Evolutionary conservation across 2,797 vertebrate genomes (phyloP).

Genomic region (Argentina silus): DNA sequence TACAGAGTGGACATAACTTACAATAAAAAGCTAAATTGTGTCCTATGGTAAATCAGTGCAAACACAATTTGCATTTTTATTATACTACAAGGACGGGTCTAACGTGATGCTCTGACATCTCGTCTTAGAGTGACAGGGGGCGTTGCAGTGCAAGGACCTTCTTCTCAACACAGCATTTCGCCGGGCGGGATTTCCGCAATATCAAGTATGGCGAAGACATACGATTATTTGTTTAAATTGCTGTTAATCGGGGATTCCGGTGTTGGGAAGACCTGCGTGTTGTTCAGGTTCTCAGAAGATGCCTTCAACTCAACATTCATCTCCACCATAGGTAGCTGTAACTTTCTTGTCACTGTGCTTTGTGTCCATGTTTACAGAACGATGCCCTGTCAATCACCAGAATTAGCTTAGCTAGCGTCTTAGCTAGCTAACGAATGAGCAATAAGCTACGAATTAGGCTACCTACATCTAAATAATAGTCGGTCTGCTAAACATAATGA

Average conservation of each 20-base stretch:
- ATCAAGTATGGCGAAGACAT: slow-evolving; percentile 96
- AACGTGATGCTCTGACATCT: no score
- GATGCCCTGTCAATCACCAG: not conserved
- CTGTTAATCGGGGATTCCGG: slow-evolving; percentile 96
- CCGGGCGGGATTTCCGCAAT: slow-evolving; percentile 85
- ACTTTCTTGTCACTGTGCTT: not conserved
- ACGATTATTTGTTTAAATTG: slow-evolving; percentile 98
- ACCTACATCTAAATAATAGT: no score
- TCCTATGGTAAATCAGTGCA: not conserved
- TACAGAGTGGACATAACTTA: no score
- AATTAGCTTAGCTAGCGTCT: not conserved
- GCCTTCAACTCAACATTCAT: slow-evolving; percentile 98
- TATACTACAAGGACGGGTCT: not conserved
- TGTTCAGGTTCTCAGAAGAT: slow-evolving; percentile 97
- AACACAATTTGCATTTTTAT: not conserved
- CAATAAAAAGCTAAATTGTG: no score
- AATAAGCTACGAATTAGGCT: not conserved
- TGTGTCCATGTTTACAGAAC: not conserved
- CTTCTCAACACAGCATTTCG: slow-evolving; percentile 34
- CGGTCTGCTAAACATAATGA: no score
- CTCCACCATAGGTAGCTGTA: slow-evolving; percentile 89
- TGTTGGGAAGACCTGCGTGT: slow-evolving; percentile 94
- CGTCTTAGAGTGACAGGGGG: not conserved
- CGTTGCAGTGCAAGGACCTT: not conserved
- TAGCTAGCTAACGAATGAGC: not conserved